These are phyloP conservation scores for Meriones psammophilus DNA, from an alignment of 2,797 vertebrate species.

Conservation along the genomic window DNA sequence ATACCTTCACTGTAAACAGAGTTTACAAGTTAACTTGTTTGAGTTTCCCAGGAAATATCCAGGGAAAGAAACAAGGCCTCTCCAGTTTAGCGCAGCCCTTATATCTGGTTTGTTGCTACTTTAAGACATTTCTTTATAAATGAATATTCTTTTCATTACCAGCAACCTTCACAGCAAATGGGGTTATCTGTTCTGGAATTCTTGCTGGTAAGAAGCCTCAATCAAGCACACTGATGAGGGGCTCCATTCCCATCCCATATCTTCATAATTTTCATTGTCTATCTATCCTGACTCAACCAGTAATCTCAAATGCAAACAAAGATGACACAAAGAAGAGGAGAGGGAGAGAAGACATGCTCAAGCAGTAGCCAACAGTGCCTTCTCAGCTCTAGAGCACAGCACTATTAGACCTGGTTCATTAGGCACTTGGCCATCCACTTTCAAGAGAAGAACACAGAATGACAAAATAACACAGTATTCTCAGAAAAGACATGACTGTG, in stretches of 20 bases:
- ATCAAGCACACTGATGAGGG: not conserved
- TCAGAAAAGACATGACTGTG: slow-evolving; percentile 46
- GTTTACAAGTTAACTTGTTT: too few species aligned
- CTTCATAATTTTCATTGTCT: not conserved
- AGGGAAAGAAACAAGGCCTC: not conserved
- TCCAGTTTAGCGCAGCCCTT: not conserved
- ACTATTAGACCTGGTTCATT: not conserved
- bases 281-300: not conserved
- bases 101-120: not conserved
- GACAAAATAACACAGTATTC: slow-evolving; percentile 37
- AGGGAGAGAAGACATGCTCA: not conserved
- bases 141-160: not conserved
- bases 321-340: not conserved
- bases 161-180: not conserved
- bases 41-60: too few species aligned
- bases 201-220: not conserved
- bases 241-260: not conserved
- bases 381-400: slow-evolving; percentile 32
- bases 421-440: not conserved
- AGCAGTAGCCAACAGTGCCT: not conserved
- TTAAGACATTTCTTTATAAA: not conserved
- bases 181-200: not conserved
- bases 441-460: slow-evolving; percentile 52
- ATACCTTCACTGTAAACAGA: not conserved
- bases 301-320: slow-evolving; percentile 7